phyloP scores from a whole-genome alignment of 1,140 invertebrate species.

The Drosophila ohnishii region DNA sequence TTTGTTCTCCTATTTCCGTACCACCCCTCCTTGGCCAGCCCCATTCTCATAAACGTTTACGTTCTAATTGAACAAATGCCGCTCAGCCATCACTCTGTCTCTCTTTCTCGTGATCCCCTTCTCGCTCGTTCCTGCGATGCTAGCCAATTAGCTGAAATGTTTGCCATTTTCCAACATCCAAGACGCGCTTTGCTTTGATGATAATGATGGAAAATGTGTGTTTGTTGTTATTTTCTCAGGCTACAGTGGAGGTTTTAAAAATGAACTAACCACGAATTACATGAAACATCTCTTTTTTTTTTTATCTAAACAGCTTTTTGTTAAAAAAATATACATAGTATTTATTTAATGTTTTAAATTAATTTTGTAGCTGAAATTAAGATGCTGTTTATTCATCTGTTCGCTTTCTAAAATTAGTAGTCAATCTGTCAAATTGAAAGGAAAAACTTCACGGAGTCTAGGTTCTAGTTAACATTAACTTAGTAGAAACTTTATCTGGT shows the following conservation, averaged over 20 bases:
- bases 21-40: constrained; percentile 3
- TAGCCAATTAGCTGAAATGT: constrained; percentile 53
- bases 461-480: neutral
- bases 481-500: neutral
- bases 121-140: constrained; percentile 2
- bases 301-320: no score
- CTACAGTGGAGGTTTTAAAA: constrained; percentile 8
- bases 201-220: constrained; percentile 48
- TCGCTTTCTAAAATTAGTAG: no score
- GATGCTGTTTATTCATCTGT: no score
- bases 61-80: constrained; percentile 73
- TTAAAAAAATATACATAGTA: no score
- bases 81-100: constrained; percentile 6
- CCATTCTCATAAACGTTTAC: constrained; percentile 36
- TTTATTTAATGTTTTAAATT: no score
- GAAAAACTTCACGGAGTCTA: no score
- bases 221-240: constrained; percentile 15
- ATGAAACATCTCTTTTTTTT: no score
- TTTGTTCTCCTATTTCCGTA: constrained; percentile 1
- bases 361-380: no score
- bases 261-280: neutral
- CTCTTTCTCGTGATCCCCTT: neutral
- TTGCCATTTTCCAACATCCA: constrained; percentile 54
- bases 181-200: constrained; percentile 44
- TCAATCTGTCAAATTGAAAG: no score